Evolutionary conservation across 64 coral and sea anemone genomes (phyloP), one percentile per base, ranked within the genome.

Genomic region (Trachythela sp.): DNA sequence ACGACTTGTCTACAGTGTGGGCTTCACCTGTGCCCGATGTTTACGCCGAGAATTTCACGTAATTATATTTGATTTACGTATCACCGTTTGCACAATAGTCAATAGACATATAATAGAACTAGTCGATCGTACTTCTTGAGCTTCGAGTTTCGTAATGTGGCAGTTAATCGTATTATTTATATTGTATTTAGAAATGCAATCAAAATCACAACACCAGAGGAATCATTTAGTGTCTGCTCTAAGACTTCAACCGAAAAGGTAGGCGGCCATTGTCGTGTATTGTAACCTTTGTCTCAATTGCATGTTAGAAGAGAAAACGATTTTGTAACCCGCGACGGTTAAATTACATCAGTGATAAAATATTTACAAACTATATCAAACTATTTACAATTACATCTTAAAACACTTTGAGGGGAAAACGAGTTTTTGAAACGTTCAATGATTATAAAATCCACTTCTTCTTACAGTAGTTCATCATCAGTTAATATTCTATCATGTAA

Each of bases 161-260:
- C 48, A 3, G 40, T 83, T 24, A 24, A 49, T 22, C 14, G 18
- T 18, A 42, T 83, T 15, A 88, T 70, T 84, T 68, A 2, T 84
- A 20, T 77, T 50, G 41, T 52, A 31, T 75, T 37, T 26, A 95
- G 94, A 77, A 94, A 98, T 93, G 91, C 80, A 36, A 98, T 98
- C 40, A 94, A 94, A 85, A 98, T 98, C 48, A 93, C 89, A 24
- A 94, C 95, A 87, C 95, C 95, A 36, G 95, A 98, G 60, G 95
- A 98, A 51, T 89, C 50, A 0, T 80, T 94, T 15, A 86, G 92
- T 52, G 48, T 98, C 36, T 98, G 95, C 64, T 89, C 93, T 45
- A 91, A 93, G 18, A 94, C 87, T 56, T 40, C 88, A 42, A 71
- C 87, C 24, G 93, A 98, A 60, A 98, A 94, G 88, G 95, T 97